Conservation (phyloP, 2,888 invertebrate genomes). For the Lithophane leautieri region DNA sequence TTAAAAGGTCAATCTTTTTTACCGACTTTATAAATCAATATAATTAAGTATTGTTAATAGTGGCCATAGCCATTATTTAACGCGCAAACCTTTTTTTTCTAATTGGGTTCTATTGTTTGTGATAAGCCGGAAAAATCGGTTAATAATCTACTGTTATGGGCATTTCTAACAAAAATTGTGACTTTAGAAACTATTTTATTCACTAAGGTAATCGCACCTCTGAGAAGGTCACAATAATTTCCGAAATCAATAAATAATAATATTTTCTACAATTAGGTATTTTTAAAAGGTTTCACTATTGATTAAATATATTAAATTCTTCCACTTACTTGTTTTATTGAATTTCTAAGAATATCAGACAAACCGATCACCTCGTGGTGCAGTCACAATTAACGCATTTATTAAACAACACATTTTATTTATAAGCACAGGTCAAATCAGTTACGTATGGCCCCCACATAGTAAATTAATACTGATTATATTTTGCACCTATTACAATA, state of each 20-base stretch:
- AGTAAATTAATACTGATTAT: conserved; percentile 45
- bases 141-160: neutral
- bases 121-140: neutral
- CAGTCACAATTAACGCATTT: conserved; percentile 49
- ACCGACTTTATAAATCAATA: no score
- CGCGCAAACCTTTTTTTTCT: no score
- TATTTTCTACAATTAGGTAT: no score
- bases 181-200: neutral
- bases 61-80: no score
- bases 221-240: neutral
- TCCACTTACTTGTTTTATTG: conserved; percentile 49
- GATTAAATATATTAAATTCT: neutral
- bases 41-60: no score
- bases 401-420: conserved; percentile 34
- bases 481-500: no score
- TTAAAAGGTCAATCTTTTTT: neutral
- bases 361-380: conserved; percentile 34
- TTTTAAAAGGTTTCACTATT: neutral
- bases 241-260: neutral
- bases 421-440: conserved; percentile 60
- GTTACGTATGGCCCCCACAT: conserved; percentile 91
- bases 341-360: conserved; percentile 27
- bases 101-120: no score
- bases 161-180: neutral
- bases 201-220: neutral